Evolutionary conservation across 2,113 vertebrate genomes (phyloP).

Genomic region (Cyprinodon brontotheroides): DNA sequence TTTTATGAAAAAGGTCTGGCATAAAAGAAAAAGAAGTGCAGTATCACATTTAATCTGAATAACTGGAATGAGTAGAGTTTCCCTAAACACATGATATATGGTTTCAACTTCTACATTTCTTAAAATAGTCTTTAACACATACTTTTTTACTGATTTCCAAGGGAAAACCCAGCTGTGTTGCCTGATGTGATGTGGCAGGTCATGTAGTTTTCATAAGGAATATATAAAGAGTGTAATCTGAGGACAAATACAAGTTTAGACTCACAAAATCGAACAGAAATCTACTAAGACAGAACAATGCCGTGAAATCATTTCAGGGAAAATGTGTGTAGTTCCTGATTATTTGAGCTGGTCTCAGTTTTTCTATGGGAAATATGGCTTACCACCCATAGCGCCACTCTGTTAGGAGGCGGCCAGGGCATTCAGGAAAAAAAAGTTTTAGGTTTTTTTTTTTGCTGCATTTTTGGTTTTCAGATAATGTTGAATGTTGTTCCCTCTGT

Average conservation of each 20-base stretch:
- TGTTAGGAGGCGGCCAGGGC: no score
- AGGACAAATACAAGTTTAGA: slow-evolving; percentile 24
- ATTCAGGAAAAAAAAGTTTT: not conserved
- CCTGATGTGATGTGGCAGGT: slow-evolving; percentile 38
- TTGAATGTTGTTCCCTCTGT: not conserved
- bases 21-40: slow-evolving; percentile 24
- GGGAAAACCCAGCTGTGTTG: not conserved
- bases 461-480: no score
- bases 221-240: slow-evolving; percentile 21
- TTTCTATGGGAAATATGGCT: slow-evolving; percentile 15
- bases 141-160: not conserved
- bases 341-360: not conserved
- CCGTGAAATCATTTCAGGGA: slow-evolving; percentile 11
- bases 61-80: slow-evolving; percentile 20
- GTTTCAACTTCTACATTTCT: slow-evolving; percentile 24
- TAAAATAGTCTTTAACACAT: slow-evolving; percentile 22
- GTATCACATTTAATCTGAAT: slow-evolving; percentile 30
- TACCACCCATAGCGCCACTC: not conserved
- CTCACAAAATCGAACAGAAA: slow-evolving; percentile 45
- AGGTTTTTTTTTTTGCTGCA: not conserved
- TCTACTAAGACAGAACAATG: slow-evolving; percentile 36
- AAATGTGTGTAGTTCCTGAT: slow-evolving; percentile 3
- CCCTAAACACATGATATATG: slow-evolving; percentile 23
- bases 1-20: not conserved
- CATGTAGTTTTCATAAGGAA: slow-evolving; percentile 27